Base-by-base conservation (phyloP, 2,888 invertebrate species). In the Iselma pallidipennis region DNA sequence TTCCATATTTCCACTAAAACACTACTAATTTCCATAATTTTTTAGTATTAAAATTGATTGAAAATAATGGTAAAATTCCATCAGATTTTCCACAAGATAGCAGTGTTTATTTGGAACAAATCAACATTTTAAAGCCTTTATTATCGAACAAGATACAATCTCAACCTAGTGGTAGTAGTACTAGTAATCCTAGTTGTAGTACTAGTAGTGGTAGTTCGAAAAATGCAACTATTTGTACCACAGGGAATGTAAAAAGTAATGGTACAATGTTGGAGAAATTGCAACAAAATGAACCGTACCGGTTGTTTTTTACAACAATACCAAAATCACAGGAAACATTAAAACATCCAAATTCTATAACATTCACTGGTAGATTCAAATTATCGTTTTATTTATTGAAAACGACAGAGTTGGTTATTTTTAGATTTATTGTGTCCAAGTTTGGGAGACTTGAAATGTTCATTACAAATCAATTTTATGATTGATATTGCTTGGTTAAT, bases 391-490 rank as follows among this genome's bases (percentile, higher is more conserved):
- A 50, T 50, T 50, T 14, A 25, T 23, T 25, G 19, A 50, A 16
- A 7, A n/a, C 14, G 25, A 14, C n/a, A 29, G 26, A 49, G 31
- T 31, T 65, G 48, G 19, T 61, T 65, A 63, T 56, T 83, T 81
- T 16, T 83, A 86, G 94, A 94, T 81, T 84, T 94, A n/a, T 80
- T 94, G 4, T 92, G 94, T 73, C 84, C 84, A 6, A 91, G 91
- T 75, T 82, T 94, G 3, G 94, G 94, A 0, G 87, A 88, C 59
- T 81, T 95, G 4, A 88, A 89, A 68, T 85, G 86, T 48, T 90
- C 90, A 0, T 81, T 92, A n/a, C 94, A 97, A 82, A 91, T 97
- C 25, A 97, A 95, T 80, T 97, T 94, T 74, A 94, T 96, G 92
- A 91, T 96, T 37, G 95, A 97, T 72, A 85, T 94, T 9, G 91